phyloP scores from a whole-genome alignment of 2,888 invertebrate species.

The Eupithecia tripunctaria region DNA sequence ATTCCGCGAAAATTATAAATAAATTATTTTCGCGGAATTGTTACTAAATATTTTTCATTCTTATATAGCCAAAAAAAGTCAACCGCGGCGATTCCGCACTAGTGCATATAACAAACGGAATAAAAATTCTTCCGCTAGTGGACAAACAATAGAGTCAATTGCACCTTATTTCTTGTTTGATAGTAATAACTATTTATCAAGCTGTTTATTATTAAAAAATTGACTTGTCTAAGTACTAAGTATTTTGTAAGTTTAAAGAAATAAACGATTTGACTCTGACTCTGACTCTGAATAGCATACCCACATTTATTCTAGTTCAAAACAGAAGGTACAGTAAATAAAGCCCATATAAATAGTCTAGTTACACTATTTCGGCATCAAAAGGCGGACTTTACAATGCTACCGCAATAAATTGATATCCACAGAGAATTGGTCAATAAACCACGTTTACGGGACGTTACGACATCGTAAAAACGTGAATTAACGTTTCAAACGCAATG shows the following conservation, averaged over 20 bases:
- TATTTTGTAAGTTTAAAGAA: too few relatives aligned
- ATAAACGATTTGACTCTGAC: too few relatives aligned
- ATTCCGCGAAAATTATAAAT: too few relatives aligned
- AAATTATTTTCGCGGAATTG: too few relatives aligned
- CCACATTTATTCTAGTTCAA: background rate
- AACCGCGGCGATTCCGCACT: background rate
- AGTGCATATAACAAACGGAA: background rate
- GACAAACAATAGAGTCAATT: too few relatives aligned
- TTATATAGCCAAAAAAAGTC: background rate
- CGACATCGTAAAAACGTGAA: conserved; percentile 36
- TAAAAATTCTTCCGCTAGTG: too few relatives aligned
- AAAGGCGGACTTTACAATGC: conserved; percentile 32
- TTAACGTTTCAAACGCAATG: conserved; percentile 32
- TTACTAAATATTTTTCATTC: too few relatives aligned
- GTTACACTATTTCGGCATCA: conserved; percentile 29
- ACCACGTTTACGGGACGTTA: conserved; percentile 41
- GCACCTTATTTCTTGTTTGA: too few relatives aligned
- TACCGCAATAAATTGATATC: conserved; percentile 42
- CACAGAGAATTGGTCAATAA: conserved; percentile 44
- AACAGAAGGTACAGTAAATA: background rate
- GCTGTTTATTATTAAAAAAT: too few relatives aligned
- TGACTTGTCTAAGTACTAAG: too few relatives aligned
- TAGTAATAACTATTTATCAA: too few relatives aligned
- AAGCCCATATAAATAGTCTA: background rate
- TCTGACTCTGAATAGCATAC: background rate